These are phyloP conservation scores for Odontocolon sp. DNA, from an alignment of 2,888 invertebrate species.

Conservation along the genomic window DNA sequence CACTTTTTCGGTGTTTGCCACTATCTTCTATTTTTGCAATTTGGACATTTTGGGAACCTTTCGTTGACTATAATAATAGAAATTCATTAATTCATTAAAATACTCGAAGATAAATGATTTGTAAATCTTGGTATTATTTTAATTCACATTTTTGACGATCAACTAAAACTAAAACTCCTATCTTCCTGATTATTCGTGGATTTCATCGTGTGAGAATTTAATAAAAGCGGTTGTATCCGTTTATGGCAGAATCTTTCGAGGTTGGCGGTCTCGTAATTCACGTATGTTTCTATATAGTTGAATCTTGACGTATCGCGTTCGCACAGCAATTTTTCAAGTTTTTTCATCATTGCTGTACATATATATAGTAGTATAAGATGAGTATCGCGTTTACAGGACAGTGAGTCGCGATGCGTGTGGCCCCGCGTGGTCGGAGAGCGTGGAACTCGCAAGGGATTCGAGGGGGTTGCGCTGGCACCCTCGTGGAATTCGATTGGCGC, in stretches of 20 bases:
- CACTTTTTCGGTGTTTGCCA: too few species aligned
- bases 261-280: neutral
- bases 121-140: too few species aligned
- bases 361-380: constrained; percentile 24
- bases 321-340: constrained; percentile 6
- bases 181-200: too few species aligned
- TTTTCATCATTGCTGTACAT: neutral
- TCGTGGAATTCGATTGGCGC: constrained; percentile 66
- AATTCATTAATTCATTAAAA: too few species aligned
- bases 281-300: neutral
- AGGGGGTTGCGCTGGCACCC: constrained; percentile 52
- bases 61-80: too few species aligned
- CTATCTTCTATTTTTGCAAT: too few species aligned
- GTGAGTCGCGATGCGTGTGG: constrained; percentile 57
- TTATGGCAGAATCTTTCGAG: neutral
- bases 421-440: constrained; percentile 34
- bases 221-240: too few species aligned
- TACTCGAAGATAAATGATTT: too few species aligned
- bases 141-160: too few species aligned
- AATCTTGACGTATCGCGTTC: neutral
- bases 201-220: too few species aligned
- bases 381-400: constrained; percentile 44
- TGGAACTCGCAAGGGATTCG: constrained; percentile 28
- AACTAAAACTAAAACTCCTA: too few species aligned
- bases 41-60: too few species aligned